phyloP scores from a whole-genome alignment of 1,140 invertebrate genomes.

The Lineus longissimus region DNA sequence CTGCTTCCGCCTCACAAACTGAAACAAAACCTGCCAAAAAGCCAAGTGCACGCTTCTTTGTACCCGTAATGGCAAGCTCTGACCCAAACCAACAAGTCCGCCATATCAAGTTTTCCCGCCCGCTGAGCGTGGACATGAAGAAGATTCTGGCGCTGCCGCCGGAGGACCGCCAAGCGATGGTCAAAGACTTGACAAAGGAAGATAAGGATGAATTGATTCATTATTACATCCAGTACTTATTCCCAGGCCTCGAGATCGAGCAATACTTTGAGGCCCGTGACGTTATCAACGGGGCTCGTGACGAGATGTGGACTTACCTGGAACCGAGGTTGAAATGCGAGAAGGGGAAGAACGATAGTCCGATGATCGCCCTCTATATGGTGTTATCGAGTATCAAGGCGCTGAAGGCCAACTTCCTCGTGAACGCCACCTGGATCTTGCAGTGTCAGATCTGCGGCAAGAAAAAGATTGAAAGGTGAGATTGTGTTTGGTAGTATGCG shows the following conservation, averaged over 20 bases:
- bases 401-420: conserved; percentile 31
- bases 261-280: conserved; percentile 27
- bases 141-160: too few species aligned
- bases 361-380: conserved; percentile 44
- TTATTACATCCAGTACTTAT: too few species aligned
- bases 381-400: conserved; percentile 28
- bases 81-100: too few species aligned
- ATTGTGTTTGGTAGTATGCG: neutral
- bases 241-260: neutral
- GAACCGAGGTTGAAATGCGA: conserved; percentile 39
- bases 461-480: conserved; percentile 24
- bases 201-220: too few species aligned
- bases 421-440: conserved; percentile 30
- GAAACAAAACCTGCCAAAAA: too few species aligned
- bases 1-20: too few species aligned
- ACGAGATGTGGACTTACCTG: conserved; percentile 35
- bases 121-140: too few species aligned
- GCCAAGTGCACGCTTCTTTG: too few species aligned
- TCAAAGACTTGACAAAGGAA: too few species aligned
- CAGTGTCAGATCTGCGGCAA: conserved; percentile 35
- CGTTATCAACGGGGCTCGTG: conserved; percentile 36
- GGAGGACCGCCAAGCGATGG: too few species aligned
- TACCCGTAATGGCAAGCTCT: too few species aligned
- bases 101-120: too few species aligned
- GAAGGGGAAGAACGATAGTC: conserved; percentile 45